Evolutionary conservation across 37 sponge, comb jelly and placozoan species (phyloP), one percentile per base, ranked within the genome.

Genomic region (Spongilla lacustris): DNA sequence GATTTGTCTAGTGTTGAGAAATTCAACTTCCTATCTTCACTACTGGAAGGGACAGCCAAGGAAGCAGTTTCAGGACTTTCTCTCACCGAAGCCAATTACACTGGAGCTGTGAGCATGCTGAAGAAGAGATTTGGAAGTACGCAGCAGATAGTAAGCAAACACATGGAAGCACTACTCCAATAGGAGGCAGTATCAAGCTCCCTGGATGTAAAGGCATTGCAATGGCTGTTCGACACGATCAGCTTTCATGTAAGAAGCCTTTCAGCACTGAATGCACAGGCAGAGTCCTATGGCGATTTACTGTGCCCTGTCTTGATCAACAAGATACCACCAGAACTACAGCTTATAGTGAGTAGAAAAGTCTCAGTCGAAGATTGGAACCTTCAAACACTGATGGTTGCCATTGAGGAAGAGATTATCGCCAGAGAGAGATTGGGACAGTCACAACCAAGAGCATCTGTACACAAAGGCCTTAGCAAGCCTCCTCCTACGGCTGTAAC

Each of bases 91-190:
- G 84, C 75, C 19, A 84, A 84, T 32, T 84, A 84, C 84, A 4
- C 31, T 11, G 67, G 48, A n/a, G 84, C 76, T 35, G 67, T 84
- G 22, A 23, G 30, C 22, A 84, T 67, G 22, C 68, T 84, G 34
- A 75, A 84, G 84, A 75, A 75, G 69, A 74, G 84, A 38, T 84
- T 84, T 75, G 84, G 84, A 66, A 33, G 84, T 32, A 84, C 58
- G 1, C 84, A 84, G 35, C 76, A 75, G 67, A 84, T 84, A 36
- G 35, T 76, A 11, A 75, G 67, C 75, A 84, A 84, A 67, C 84
- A 84, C 67, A 84, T 84, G 84, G 76, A 75, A 32, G 84, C 84
- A 21, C 76, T 84, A 34, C 84, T 84, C 23, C 84, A 84, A 58
- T 36, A 75, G 0, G 84, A 84, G 76, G 76, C 84, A 27, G 76